A percentile compares a stretch with the other conserved stretches of the same genome.
phyloP scores from a whole-genome alignment of 2,888 invertebrate species.

The Calliopum simillimum region DNA sequence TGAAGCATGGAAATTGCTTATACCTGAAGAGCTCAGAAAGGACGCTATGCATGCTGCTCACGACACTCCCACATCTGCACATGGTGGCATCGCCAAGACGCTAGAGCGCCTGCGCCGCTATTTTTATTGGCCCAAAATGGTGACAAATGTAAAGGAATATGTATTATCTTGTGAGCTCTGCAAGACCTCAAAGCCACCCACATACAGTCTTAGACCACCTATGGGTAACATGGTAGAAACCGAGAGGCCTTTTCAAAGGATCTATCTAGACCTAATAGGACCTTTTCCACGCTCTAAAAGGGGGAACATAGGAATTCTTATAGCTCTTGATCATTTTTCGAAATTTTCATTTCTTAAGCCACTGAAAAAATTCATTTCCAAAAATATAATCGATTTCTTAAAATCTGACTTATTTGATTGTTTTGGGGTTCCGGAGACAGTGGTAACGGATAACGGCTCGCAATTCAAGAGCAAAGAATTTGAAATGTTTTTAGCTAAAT shows the following conservation, averaged over 20 bases:
- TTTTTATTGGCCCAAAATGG: conserved; percentile 23
- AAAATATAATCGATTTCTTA: not conserved
- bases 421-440: conserved; percentile 2
- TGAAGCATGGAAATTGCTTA: conserved; percentile 18
- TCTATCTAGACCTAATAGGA: conserved; percentile 13
- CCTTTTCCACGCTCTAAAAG: conserved; percentile 6
- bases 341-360: conserved; percentile 30
- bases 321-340: conserved; percentile 3
- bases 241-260: not conserved
- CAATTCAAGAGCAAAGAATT: not conserved
- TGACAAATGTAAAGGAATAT: conserved; percentile 14
- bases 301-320: not conserved
- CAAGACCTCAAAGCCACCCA: conserved; percentile 10
- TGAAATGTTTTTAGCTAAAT: not conserved
- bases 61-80: conserved; percentile 13
- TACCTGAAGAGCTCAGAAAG: not conserved
- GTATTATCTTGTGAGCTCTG: not conserved
- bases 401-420: not conserved
- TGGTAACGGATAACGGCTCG: not conserved
- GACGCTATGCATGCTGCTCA: not conserved
- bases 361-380: not conserved
- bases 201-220: not conserved
- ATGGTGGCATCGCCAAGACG: conserved; percentile 30
- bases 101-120: not conserved
- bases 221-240: conserved; percentile 8